phyloP scores from a whole-genome alignment of 2,113 vertebrate genomes.

The Otocyon megalotis region DNA sequence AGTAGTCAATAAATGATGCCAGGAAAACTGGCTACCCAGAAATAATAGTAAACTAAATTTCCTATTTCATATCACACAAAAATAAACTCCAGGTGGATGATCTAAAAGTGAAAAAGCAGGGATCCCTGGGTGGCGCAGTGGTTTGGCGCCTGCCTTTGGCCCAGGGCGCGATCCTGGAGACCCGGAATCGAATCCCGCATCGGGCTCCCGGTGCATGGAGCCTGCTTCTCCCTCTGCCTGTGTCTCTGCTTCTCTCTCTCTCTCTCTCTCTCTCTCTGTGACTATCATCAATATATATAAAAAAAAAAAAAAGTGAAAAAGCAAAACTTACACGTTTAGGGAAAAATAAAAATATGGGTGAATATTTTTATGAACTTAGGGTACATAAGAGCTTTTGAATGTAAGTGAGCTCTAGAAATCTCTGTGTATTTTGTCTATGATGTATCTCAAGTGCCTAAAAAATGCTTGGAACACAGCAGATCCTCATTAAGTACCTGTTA shows the following conservation, averaged over 20 bases:
- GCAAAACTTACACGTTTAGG: constrained; percentile 9
- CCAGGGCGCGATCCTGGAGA: too few relatives aligned
- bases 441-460: not conserved
- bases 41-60: constrained; percentile 22
- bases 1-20: not conserved
- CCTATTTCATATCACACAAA: constrained; percentile 5
- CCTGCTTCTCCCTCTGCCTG: too few relatives aligned
- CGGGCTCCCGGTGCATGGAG: too few relatives aligned
- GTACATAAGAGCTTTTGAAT: not conserved
- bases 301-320: constrained; percentile 23
- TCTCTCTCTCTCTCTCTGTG: too few relatives aligned
- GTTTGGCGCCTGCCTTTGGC: too few relatives aligned
- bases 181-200: too few relatives aligned
- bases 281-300: too few relatives aligned
- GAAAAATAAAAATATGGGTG: not conserved
- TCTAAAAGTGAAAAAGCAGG: not conserved
- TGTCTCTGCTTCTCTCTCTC: too few relatives aligned
- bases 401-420: not conserved
- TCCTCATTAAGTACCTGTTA: not conserved
- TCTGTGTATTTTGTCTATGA: not conserved
- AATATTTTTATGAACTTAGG: constrained; percentile 12
- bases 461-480: not conserved
- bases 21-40: not conserved
- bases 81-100: constrained; percentile 12
- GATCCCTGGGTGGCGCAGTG: too few relatives aligned